Conservation (phyloP, 2,797 vertebrate species). For the Gastrophryne carolinensis region DNA sequence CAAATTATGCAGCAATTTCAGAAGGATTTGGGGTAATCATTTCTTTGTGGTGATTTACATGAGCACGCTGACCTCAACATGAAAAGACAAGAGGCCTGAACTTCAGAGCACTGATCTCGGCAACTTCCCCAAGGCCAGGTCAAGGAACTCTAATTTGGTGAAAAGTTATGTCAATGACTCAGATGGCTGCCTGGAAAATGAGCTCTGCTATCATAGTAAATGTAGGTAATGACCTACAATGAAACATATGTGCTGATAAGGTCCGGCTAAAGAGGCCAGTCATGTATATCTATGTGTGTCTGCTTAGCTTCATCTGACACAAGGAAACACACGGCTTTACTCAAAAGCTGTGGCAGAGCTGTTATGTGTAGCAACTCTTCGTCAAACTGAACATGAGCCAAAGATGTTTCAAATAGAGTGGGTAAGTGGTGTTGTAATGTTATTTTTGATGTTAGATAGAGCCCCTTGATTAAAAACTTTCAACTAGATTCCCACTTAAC, state of each 20-base stretch:
- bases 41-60: constrained; percentile 29
- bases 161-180: neutral
- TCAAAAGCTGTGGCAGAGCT: neutral
- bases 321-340: neutral
- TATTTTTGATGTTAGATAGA: too few species aligned
- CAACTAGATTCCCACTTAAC: too few species aligned
- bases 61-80: constrained; percentile 19
- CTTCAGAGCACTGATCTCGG: neutral
- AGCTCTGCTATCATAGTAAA: neutral
- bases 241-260: constrained; percentile 10
- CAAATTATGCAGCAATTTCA: constrained; percentile 30
- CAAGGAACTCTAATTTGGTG: constrained; percentile 5
- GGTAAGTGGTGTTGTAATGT: too few species aligned
- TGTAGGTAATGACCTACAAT: constrained; percentile 1
- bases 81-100: neutral
- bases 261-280: neutral
- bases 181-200: constrained; percentile 17
- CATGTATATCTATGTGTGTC: neutral
- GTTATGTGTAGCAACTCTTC: neutral
- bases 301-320: neutral
- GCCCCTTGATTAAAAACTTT: too few species aligned
- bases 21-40: constrained; percentile 15
- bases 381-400: neutral
- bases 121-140: constrained; percentile 10
- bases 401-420: too few species aligned